Conservation (phyloP, 2,113 vertebrate species). For the Motacilla alba region DNA sequence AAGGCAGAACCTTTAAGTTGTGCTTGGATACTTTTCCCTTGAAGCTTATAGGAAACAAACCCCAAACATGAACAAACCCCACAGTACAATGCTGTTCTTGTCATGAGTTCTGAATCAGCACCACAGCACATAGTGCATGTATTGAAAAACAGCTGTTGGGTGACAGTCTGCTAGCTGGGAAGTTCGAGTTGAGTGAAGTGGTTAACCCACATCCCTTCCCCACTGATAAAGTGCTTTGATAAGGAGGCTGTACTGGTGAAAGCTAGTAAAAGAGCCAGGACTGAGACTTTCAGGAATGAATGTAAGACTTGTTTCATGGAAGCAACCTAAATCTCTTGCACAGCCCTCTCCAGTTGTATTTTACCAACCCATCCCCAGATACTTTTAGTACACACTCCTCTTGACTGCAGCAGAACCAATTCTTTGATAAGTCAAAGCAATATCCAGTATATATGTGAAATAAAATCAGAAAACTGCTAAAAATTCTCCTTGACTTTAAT, state of each 20-base stretch:
- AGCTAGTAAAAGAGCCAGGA: slow-evolving; percentile 74
- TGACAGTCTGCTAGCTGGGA: slow-evolving; percentile 79
- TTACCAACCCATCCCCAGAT: not conserved
- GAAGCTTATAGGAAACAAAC: slow-evolving; percentile 23
- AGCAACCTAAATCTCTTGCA: slow-evolving; percentile 50
- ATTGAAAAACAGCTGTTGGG: slow-evolving; percentile 85
- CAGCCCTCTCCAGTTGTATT: not conserved
- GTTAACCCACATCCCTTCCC: slow-evolving; percentile 89
- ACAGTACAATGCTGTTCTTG: slow-evolving; percentile 73
- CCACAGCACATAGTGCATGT: slow-evolving; percentile 64
- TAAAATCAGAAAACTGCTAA: slow-evolving; percentile 5
- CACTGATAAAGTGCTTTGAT: slow-evolving; percentile 98
- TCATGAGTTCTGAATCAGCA: slow-evolving; percentile 58
- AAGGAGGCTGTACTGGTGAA: slow-evolving; percentile 81
- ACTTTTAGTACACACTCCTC: not conserved
- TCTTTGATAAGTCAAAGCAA: slow-evolving; percentile 60
- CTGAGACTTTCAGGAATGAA: slow-evolving; percentile 77
- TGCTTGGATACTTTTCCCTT: not conserved
- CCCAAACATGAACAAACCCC: not conserved
- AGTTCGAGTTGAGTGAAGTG: slow-evolving; percentile 78
- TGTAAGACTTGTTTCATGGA: slow-evolving; percentile 78
- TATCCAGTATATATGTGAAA: slow-evolving; percentile 32
- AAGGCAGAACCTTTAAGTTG: not conserved
- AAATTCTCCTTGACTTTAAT: not conserved
- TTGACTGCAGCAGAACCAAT: not conserved